Evolutionary conservation across 2,888 invertebrate genomes (phyloP), one percentile per base, ranked within the genome.

Genomic region (Notocelia uddmanniana): DNA sequence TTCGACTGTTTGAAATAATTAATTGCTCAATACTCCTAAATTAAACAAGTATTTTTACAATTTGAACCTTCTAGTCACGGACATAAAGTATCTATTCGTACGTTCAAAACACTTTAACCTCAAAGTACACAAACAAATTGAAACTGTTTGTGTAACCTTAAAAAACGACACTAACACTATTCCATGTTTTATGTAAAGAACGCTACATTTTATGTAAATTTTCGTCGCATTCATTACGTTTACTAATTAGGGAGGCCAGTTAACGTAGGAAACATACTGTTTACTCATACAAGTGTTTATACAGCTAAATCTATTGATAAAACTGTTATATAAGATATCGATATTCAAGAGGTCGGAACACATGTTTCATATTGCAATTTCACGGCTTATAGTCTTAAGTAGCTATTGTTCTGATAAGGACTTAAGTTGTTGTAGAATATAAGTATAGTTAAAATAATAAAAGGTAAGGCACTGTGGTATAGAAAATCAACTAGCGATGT

Each of bases 171-270:
- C 19, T 10, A 19, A 62, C 10, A 21, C 23, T 48, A 54, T 59
- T 45, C 23, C 60, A 50, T 50, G 57, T 50, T 19, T 70, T 52
- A 59, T 21, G 55, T 57, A 52, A 59, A 50, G 15, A 31, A 26
- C 50, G 50, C 11, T 45, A 67, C 71, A 41, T 71, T 62, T 67
- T 71, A 71, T 71, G 71, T 54, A 34, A 71, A 71, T 71, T 60
- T 60, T 48, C 31, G 66, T 45, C 45, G 52, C 59, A n/a, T 13
- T 52, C 52, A 59, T 59, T 37, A 41, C 45, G 21, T 52, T 54
- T 59, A 60, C 60, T 71, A 71, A 71, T 67, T 71, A 60, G 45
- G 31, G 8, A 34, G 59, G 41, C 66, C 52, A 45, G 41, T 60
- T 60, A 31, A 48, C n/a, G 54, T 60, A 34, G 57, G 63, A 45